Evolutionary conservation across 2,797 vertebrate genomes (phyloP).

Genomic region (Myiotriccus ornatus): DNA sequence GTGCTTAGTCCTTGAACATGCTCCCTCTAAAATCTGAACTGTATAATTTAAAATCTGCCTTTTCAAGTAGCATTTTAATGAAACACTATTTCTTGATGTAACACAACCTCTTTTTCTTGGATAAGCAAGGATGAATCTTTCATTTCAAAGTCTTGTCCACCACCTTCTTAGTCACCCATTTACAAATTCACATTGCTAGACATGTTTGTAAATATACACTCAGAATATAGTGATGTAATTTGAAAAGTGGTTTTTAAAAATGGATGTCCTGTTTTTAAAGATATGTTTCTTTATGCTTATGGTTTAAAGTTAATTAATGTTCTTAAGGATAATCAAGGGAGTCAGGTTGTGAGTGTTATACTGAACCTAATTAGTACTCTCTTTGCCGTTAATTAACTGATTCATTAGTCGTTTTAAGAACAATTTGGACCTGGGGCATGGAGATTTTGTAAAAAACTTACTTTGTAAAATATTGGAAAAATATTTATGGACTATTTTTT

Average conservation of each 20-base stretch:
- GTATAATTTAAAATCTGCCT: neutral
- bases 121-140: neutral
- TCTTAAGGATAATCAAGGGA: neutral
- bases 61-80: neutral
- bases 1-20: neutral
- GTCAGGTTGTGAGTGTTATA: neutral
- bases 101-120: neutral
- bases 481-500: neutral
- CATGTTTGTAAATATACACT: neutral
- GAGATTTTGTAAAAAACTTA: neutral
- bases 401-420: neutral
- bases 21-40: neutral
- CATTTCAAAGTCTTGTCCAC: neutral
- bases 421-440: neutral
- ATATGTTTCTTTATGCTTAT: neutral
- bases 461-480: neutral
- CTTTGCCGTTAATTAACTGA: no score
- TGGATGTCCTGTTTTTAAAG: neutral
- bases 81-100: neutral
- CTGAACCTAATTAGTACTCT: neutral
- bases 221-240: neutral
- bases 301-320: neutral
- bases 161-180: neutral
- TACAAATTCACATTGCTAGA: neutral
- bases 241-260: neutral